These are phyloP conservation scores for Epirrita christyi DNA, from an alignment of 2,888 invertebrate species.

Conservation along the genomic window DNA sequence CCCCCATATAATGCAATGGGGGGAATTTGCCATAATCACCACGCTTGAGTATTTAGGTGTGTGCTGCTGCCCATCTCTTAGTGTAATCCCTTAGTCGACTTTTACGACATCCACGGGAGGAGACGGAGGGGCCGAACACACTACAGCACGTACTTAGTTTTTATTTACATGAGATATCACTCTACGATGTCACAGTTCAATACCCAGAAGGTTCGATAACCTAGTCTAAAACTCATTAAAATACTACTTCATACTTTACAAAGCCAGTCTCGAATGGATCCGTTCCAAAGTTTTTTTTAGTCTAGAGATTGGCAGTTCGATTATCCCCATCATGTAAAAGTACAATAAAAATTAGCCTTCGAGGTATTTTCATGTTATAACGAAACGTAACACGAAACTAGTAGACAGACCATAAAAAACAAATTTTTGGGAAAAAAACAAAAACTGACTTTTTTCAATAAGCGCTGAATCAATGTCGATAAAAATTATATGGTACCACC, in stretches of 20 bases:
- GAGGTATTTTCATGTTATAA: slow-evolving; percentile 4
- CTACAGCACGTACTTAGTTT: too few relatives aligned
- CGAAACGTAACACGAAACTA: slow-evolving; percentile 2
- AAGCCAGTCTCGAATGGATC: slow-evolving; percentile 60
- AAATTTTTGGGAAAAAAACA: neutral
- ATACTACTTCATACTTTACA: slow-evolving; percentile 40
- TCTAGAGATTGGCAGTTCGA: slow-evolving; percentile 81
- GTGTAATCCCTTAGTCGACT: too few relatives aligned
- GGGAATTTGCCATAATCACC: too few relatives aligned
- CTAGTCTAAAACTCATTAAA: slow-evolving; percentile 11
- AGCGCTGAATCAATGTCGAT: too few relatives aligned
- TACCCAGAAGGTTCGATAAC: neutral
- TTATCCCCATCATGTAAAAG: slow-evolving; percentile 76
- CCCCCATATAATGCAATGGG: too few relatives aligned
- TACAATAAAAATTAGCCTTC: slow-evolving; percentile 78
- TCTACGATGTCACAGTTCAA: neutral
- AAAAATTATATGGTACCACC: too few relatives aligned
- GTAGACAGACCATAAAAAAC: neutral
- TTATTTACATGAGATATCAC: too few relatives aligned
- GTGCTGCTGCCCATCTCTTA: too few relatives aligned
- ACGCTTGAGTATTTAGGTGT: too few relatives aligned
- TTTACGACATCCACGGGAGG: too few relatives aligned
- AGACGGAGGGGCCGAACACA: too few relatives aligned
- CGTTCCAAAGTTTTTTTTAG: slow-evolving; percentile 62
- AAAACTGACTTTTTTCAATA: too few relatives aligned